Percentiles rank a stretch among this genome's conserved stretches.
These are phyloP conservation scores for Colossoma macropomum DNA, from an alignment of 2,113 vertebrate species.

Conservation along the genomic window DNA sequence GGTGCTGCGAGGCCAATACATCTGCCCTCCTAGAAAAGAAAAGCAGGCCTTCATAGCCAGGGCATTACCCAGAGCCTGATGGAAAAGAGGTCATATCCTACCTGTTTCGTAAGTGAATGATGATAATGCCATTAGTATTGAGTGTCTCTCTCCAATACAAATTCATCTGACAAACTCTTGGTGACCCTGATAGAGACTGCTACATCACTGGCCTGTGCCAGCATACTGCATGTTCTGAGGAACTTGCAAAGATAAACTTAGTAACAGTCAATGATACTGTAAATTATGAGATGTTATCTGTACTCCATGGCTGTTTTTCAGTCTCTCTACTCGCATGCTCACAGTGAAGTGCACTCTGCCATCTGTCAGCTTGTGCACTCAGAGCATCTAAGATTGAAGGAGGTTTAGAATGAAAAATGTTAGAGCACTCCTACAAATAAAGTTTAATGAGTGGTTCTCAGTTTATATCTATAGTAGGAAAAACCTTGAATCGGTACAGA, in stretches of 20 bases:
- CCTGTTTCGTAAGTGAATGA: slow-evolving; percentile 42
- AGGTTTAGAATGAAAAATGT: neutral
- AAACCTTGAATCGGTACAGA: too few relatives aligned
- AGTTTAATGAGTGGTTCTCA: neutral
- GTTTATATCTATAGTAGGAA: too few relatives aligned
- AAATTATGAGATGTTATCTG: neutral
- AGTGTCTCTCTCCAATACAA: slow-evolving; percentile 31
- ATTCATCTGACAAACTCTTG: slow-evolving; percentile 30
- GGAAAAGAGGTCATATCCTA: slow-evolving; percentile 46
- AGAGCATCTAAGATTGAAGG: neutral
- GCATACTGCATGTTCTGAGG: neutral
- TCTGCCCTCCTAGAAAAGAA: neutral
- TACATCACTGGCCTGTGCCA: slow-evolving; percentile 25
- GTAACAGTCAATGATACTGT: neutral
- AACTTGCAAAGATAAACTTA: neutral
- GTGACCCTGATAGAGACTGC: slow-evolving; percentile 9
- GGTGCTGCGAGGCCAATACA: slow-evolving; percentile 29
- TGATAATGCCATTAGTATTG: slow-evolving; percentile 43
- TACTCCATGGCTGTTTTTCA: neutral
- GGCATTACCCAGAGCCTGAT: neutral
- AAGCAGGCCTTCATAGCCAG: slow-evolving; percentile 22
- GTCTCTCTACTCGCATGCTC: neutral
- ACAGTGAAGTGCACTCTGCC: neutral
- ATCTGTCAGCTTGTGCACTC: neutral
- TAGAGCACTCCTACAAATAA: neutral